Evolutionary conservation across 2,797 vertebrate genomes (phyloP), one percentile per base, ranked within the genome.

Genomic region (Diplodus puntazzo): DNA sequence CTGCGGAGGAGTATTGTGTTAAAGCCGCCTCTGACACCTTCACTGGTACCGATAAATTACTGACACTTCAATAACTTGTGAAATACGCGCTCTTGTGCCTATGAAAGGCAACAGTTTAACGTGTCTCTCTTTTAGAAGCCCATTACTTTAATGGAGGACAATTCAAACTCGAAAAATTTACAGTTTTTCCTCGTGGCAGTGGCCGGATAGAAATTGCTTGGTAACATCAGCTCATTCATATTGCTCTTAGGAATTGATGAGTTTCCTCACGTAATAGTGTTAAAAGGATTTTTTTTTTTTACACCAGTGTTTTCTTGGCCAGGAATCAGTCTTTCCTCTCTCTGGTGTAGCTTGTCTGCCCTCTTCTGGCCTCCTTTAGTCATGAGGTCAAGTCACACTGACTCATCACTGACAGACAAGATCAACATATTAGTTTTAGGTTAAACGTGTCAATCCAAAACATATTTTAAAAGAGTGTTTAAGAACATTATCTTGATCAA

Each of bases 81-180:
- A 92, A 90, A 92, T 91, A 89, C 39, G 75, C 73, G 81, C 82
- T 89, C 77, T 81, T 83, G 75, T 75, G 84, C 85, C 82, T 85
- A 87, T 85, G 80, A 88, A 90, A 91, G 52, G 85, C 89, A 92
- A 89, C 90, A 87, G 87, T 92, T 93, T 88, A 94, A 90, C 79
- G 59, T 69, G 89, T 73, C 79, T 88, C 77, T 90, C 87, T 90
- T 89, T 92, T 85, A 90, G 81, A 93, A 86, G 11, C 77, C 82
- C 83, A 92, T 94, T 92, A 92, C 90, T 94, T 93, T 95, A 94
- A 93, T 91, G 85, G 88, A 92, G 87, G 84, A 87, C 90, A 87
- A 88, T 92, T 89, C 86, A 84, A 82, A 86, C 79, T 85, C 42
- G 67, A 85, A 83, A 50, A 86, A 92, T 91, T 85, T 92, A 93